These are phyloP conservation scores for Carassius auratus DNA, from an alignment of 2,113 vertebrate genomes.

Conservation along the genomic window DNA sequence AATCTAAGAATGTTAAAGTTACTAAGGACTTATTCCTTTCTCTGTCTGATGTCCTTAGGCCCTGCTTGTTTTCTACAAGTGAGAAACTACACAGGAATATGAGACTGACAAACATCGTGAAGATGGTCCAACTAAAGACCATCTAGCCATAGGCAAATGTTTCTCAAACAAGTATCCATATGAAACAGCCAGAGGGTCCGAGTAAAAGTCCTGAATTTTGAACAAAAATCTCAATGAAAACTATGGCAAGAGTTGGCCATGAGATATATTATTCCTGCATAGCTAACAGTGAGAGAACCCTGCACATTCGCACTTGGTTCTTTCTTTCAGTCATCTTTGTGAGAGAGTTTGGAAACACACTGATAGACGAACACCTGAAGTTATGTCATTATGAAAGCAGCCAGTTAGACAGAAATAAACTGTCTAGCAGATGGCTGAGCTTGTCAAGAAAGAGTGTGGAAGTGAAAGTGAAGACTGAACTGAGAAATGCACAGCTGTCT, in stretches of 20 bases:
- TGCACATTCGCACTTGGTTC: neutral
- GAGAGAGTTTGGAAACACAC: constrained; percentile 72
- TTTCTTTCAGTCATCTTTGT: neutral
- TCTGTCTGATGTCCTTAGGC: neutral
- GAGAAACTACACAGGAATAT: neutral
- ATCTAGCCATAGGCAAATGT: neutral
- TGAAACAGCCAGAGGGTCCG: neutral
- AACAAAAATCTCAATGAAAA: neutral
- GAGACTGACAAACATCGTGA: neutral
- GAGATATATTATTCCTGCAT: neutral
- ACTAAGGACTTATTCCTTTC: neutral
- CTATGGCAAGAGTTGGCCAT: neutral
- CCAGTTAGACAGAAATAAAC: constrained; percentile 74
- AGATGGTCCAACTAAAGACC: constrained; percentile 18
- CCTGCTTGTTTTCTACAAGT: constrained; percentile 22
- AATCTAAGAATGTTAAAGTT: neutral
- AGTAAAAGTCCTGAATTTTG: neutral
- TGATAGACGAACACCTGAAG: constrained; percentile 73
- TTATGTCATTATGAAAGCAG: constrained; percentile 75
- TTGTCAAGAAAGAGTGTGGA: constrained; percentile 69
- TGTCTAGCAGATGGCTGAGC: constrained; percentile 66
- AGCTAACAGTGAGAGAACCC: neutral
- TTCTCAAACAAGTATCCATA: neutral
- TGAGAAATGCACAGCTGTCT: constrained; percentile 8
- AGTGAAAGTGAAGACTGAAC: constrained; percentile 63